phyloP scores from a whole-genome alignment of 2,888 invertebrate genomes.

The Melanostoma scalare region DNA sequence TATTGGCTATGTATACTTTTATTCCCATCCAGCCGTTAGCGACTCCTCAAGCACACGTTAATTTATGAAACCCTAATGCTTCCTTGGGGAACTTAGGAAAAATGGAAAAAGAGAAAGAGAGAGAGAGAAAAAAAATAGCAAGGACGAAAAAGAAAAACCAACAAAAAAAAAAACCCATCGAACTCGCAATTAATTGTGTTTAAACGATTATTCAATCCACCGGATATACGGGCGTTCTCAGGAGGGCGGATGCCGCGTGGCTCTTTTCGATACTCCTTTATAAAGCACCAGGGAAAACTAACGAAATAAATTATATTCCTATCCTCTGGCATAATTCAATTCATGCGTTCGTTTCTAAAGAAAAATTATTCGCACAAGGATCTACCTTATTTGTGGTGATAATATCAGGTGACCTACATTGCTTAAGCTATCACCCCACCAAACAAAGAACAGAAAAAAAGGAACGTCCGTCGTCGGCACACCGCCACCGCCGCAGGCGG shows the following conservation, averaged over 20 bases:
- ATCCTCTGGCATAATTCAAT: conserved; percentile 68
- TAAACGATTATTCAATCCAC: conserved; percentile 72
- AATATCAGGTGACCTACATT: conserved; percentile 57
- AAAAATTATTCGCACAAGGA: conserved; percentile 11
- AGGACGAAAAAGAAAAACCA: conserved; percentile 18
- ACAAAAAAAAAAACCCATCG: conserved; percentile 47
- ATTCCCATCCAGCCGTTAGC: conserved; percentile 41
- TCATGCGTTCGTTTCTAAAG: conserved; percentile 50
- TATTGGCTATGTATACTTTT: conserved; percentile 45
- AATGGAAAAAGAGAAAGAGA: background rate
- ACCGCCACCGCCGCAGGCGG: conserved; percentile 14
- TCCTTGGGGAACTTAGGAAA: conserved; percentile 29
- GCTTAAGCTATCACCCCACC: conserved; percentile 24
- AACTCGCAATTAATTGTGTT: conserved; percentile 72
- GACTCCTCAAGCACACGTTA: conserved; percentile 62
- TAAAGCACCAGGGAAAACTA: conserved; percentile 68
- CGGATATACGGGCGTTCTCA: conserved; percentile 45
- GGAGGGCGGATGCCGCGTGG: conserved; percentile 40
- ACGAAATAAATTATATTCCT: conserved; percentile 69
- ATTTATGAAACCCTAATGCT: conserved; percentile 67
- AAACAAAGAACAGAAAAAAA: background rate
- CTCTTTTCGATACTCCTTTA: conserved; percentile 39
- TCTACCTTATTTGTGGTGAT: conserved; percentile 57
- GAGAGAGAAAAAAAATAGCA: conserved; percentile 11
- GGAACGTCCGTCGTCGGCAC: too few relatives aligned